These are phyloP conservation scores for Pseudopodoces humilis DNA, from an alignment of 2,113 vertebrate species.

Conservation along the genomic window DNA sequence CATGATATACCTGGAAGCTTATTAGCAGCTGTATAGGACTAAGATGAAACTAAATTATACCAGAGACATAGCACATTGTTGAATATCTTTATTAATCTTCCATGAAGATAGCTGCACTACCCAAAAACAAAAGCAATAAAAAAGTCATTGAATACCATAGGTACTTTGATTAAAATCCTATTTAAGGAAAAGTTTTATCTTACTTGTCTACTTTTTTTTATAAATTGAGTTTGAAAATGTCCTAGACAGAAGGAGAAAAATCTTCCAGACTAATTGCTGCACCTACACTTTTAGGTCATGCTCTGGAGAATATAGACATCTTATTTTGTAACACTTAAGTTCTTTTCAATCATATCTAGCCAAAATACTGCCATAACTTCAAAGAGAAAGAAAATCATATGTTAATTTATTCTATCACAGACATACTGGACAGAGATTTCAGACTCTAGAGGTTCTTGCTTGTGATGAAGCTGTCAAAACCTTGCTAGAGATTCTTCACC, in stretches of 20 bases:
- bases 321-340: constrained; percentile 13
- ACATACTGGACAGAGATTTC: constrained; percentile 46
- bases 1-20: not conserved
- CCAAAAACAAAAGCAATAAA: not conserved
- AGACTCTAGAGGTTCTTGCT: constrained; percentile 28
- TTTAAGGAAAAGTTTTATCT: not conserved
- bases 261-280: constrained; percentile 26
- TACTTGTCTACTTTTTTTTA: not conserved
- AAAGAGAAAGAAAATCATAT: constrained; percentile 58
- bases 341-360: constrained; percentile 43
- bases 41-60: not conserved
- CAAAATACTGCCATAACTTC: constrained; percentile 46
- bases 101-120: fast-evolving
- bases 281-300: not conserved
- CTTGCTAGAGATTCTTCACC: not conserved
- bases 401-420: constrained; percentile 70
- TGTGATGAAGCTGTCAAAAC: constrained; percentile 52
- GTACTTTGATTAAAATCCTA: not conserved
- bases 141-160: not conserved
- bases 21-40: not conserved
- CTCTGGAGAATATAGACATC: constrained; percentile 23
- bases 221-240: not conserved
- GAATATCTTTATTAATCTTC: not conserved
- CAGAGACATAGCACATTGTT: not conserved
- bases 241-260: not conserved